Conservation (phyloP, 64 coral and sea anemone genomes). For the Trachythela sp. region DNA sequence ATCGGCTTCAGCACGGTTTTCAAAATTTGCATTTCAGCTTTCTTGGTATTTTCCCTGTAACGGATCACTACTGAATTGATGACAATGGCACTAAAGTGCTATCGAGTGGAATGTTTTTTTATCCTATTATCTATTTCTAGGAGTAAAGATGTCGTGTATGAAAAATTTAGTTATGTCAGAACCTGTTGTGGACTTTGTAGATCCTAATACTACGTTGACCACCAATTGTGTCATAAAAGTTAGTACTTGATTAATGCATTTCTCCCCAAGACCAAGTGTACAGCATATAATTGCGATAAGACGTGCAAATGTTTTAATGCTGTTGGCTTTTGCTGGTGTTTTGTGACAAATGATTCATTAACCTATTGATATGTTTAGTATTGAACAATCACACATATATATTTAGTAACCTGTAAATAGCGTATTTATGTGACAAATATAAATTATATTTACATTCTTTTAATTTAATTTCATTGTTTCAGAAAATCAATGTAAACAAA, state of each 20-base stretch:
- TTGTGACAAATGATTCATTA: too few species aligned
- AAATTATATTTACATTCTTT: neutral
- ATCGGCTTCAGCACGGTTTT: too few species aligned
- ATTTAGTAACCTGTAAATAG: neutral
- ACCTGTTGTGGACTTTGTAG: slow-evolving; percentile 64
- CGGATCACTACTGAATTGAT: too few species aligned
- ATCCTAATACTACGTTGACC: slow-evolving; percentile 61
- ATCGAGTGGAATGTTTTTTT: neutral
- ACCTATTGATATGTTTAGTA: neutral
- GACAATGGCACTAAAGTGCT: too few species aligned
- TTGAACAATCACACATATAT: too few species aligned
- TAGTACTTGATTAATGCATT: neutral
- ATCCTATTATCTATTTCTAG: slow-evolving; percentile 16
- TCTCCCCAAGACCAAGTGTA: too few species aligned
- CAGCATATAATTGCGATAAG: too few species aligned
- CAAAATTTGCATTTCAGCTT: too few species aligned
- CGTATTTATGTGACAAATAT: neutral
- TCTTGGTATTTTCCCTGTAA: too few species aligned
- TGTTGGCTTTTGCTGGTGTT: too few species aligned
- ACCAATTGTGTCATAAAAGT: slow-evolving; percentile 61
- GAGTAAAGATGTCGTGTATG: slow-evolving; percentile 96
- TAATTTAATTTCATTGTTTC: neutral
- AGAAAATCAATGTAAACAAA: slow-evolving; percentile 59
- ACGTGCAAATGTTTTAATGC: too few species aligned
- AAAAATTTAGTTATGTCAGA: slow-evolving; percentile 67